phyloP scores from a whole-genome alignment of 2,888 invertebrate species.

The Dicyrtoma fusca region DNA sequence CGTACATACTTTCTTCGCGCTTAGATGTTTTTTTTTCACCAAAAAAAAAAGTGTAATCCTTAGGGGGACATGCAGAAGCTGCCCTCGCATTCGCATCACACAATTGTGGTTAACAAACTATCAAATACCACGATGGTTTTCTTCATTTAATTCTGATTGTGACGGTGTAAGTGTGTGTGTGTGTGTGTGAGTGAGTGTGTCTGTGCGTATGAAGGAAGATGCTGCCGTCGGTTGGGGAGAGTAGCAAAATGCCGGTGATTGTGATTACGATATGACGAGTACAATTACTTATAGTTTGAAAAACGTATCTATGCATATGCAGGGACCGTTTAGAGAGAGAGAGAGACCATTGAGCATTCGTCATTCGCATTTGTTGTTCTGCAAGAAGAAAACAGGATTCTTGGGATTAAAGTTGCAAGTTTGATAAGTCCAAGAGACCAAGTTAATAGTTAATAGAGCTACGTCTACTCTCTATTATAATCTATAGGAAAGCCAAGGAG shows the following conservation, averaged over 20 bases:
- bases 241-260: too few species aligned
- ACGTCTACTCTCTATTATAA: too few species aligned
- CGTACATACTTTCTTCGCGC: too few species aligned
- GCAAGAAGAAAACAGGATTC: conserved; percentile 29
- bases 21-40: too few species aligned
- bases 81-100: neutral
- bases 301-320: neutral
- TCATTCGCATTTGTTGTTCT: conserved; percentile 1
- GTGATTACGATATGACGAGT: neutral
- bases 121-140: neutral
- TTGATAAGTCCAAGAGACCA: neutral
- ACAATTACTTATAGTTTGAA: conserved; percentile 3
- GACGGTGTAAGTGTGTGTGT: neutral
- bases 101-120: conserved; percentile 7
- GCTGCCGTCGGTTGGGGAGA: neutral
- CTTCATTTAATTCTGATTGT: neutral
- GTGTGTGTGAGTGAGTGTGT: neutral
- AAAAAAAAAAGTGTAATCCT: too few species aligned
- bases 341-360: too few species aligned
- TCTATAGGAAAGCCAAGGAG: too few species aligned
- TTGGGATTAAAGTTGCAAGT: conserved; percentile 8
- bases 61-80: too few species aligned
- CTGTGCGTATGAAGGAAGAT: conserved; percentile 3
- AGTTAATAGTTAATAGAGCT: neutral
- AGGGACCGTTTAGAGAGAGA: too few species aligned